Evolutionary conservation across 1,140 invertebrate species (phyloP).

Genomic region (Papilio dardanus): DNA sequence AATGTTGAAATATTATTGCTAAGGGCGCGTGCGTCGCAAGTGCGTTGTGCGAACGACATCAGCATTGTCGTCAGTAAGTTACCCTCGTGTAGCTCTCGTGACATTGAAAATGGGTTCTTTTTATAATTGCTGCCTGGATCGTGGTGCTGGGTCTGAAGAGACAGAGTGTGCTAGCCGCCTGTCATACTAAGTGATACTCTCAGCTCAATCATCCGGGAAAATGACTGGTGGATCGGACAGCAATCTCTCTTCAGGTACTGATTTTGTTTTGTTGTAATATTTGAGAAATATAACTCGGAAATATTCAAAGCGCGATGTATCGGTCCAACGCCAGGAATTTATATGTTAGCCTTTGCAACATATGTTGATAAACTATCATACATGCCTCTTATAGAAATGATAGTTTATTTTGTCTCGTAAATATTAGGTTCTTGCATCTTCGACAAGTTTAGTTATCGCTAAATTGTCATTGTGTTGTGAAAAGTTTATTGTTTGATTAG

Average conservation of each 20-base stretch:
- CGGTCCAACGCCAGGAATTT: constrained; percentile 18
- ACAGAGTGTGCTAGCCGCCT: constrained; percentile 58
- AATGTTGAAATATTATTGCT: constrained; percentile 74
- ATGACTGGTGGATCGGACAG: constrained; percentile 71
- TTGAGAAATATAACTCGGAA: constrained; percentile 42
- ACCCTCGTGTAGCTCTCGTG: constrained; percentile 76
- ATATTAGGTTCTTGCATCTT: not conserved
- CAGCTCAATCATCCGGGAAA: constrained; percentile 44
- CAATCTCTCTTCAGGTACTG: constrained; percentile 67
- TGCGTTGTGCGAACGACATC: constrained; percentile 58
- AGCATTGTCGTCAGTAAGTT: constrained; percentile 58
- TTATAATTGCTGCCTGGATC: constrained; percentile 80
- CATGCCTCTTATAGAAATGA: not conserved
- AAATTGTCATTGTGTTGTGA: not conserved
- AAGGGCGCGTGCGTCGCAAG: constrained; percentile 61
- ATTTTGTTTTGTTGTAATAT: constrained; percentile 69
- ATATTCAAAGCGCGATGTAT: constrained; percentile 13
- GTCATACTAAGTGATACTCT: constrained; percentile 57
- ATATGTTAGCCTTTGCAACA: constrained; percentile 7
- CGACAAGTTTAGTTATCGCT: not conserved
- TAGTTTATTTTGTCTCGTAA: not conserved
- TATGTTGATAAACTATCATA: not conserved
- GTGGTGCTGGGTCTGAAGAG: constrained; percentile 71
- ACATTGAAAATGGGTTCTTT: constrained; percentile 81
- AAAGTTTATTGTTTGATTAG: constrained; percentile 16